Evolutionary conservation across 2,888 invertebrate genomes (phyloP).

Genomic region (Lutraria lutraria): DNA sequence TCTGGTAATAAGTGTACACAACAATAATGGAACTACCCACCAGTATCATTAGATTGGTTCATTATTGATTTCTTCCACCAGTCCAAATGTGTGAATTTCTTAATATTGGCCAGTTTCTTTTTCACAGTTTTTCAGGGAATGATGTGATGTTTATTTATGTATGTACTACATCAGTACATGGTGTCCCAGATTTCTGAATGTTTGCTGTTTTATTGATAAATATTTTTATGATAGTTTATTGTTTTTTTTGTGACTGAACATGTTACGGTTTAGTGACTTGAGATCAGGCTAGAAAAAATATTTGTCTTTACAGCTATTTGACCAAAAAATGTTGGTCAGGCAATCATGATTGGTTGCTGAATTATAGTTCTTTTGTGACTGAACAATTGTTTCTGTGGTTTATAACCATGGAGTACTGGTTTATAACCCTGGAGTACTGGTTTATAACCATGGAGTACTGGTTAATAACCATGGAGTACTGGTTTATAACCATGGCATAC

Average conservation of each 20-base stretch:
- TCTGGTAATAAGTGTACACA: constrained; percentile 18
- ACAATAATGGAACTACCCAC: constrained; percentile 19
- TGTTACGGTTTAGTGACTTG: too few relatives aligned
- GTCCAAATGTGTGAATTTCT: not conserved
- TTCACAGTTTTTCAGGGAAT: not conserved
- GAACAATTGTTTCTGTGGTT: too few relatives aligned
- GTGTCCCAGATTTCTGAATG: not conserved
- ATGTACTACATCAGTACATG: not conserved
- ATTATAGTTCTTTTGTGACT: too few relatives aligned
- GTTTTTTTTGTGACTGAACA: not conserved
- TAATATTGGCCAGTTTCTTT: not conserved
- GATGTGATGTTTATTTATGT: constrained; percentile 7
- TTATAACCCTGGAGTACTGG: too few relatives aligned
- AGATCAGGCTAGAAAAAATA: too few relatives aligned
- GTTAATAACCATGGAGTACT: too few relatives aligned
- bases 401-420: too few relatives aligned
- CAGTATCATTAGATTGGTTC: not conserved
- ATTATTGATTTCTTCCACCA: not conserved
- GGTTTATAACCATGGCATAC: too few relatives aligned
- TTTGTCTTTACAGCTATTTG: too few relatives aligned
- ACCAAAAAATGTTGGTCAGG: too few relatives aligned
- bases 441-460: too few relatives aligned
- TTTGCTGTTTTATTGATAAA: not conserved
- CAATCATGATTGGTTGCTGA: too few relatives aligned
- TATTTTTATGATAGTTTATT: not conserved